Conservation (phyloP, 2,113 vertebrate species). For the Actenoides lindsayi region DNA sequence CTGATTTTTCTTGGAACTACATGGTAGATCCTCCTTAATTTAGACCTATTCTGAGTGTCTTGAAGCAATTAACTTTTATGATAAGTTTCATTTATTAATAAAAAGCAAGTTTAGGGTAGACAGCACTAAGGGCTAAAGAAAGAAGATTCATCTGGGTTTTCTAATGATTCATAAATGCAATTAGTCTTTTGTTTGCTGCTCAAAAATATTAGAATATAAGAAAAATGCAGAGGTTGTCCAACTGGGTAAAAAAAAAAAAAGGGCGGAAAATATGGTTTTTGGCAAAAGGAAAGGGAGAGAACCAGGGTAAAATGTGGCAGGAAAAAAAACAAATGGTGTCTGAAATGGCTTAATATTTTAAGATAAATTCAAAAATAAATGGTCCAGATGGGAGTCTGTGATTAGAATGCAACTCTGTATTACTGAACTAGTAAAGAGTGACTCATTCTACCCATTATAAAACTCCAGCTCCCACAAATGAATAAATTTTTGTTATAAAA, state of each 20-base stretch:
- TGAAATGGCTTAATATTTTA: conserved; percentile 25
- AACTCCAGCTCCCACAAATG: not conserved
- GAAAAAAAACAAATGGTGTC: not conserved
- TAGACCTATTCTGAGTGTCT: not conserved
- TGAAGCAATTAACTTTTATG: not conserved
- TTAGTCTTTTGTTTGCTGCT: conserved; percentile 11
- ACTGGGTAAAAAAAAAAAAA: not conserved
- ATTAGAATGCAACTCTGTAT: conserved; percentile 15
- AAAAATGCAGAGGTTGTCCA: not conserved
- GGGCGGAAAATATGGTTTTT: not conserved
- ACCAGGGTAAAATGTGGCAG: not conserved
- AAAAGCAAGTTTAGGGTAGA: not conserved
- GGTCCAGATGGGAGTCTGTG: conserved; percentile 28
- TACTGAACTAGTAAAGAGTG: conserved; percentile 41
- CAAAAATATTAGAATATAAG: not conserved
- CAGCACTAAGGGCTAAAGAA: not conserved
- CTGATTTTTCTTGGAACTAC: not conserved
- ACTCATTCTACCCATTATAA: conserved; percentile 35
- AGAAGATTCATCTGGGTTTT: not conserved
- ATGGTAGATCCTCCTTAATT: not conserved
- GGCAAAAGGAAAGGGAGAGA: not conserved
- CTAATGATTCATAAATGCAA: not conserved
- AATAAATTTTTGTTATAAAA: conserved; percentile 16
- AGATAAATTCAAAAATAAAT: conserved; percentile 33
- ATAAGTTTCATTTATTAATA: not conserved